Percentiles rank a stretch among this genome's conserved stretches.
These are phyloP conservation scores for Chionoecetes opilio DNA, from an alignment of 1,140 invertebrate genomes.

Conservation along the genomic window DNA sequence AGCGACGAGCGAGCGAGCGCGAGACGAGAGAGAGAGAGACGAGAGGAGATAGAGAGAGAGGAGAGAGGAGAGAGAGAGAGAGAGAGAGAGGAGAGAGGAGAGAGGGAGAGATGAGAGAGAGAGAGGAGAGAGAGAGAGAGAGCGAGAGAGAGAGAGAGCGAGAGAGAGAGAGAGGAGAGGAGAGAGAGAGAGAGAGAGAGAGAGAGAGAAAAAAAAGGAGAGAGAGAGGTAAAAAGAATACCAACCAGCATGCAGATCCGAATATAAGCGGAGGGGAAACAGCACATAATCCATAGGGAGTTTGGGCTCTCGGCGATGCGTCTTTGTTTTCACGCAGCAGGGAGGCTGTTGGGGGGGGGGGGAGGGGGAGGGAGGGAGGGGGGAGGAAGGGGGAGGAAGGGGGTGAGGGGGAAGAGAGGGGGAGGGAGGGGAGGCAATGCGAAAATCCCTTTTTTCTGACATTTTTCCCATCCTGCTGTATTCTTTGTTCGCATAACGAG, in stretches of 20 bases:
- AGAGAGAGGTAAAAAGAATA: background rate
- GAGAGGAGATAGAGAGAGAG: background rate
- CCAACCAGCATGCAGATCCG: background rate
- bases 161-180: no score
- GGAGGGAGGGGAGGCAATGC: background rate
- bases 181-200: no score
- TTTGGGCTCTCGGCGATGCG: background rate
- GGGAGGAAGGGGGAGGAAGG: no score
- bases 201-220: no score
- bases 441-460: background rate
- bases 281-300: background rate
- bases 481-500: background rate
- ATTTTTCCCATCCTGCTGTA: background rate
- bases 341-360: no score
- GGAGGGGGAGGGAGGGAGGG: background rate
- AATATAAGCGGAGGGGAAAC: background rate
- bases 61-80: background rate
- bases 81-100: background rate
- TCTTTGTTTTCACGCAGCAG: background rate
- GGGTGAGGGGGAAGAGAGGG: no score
- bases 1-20: no score
- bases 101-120: constrained; percentile 8
- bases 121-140: background rate
- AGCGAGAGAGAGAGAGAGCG: no score
- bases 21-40: no score